Evolutionary conservation across 2,113 vertebrate genomes (phyloP), one percentile per base, ranked within the genome.

Genomic region (Salminus brasiliensis): DNA sequence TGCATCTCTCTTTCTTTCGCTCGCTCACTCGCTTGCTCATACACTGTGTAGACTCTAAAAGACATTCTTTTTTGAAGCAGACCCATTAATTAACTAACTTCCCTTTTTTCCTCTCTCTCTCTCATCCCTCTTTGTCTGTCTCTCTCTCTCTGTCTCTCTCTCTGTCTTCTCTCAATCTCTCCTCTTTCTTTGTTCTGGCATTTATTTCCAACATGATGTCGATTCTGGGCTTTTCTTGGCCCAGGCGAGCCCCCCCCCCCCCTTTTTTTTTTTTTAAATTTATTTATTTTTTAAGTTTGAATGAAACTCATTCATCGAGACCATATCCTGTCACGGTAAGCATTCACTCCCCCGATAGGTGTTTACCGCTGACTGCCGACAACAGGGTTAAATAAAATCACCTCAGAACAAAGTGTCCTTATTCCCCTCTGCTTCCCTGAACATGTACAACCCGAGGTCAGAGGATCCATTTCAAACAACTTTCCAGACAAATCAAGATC

Each of bases 401-500:
- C 75, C 84, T 83, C 83, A 53, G 39, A 88, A 81, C 62, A 85
- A 85, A 81, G 85, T 57, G 25, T 76, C 76, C 60, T 73, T 80
- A 41, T 81, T 79, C 72, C 39, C 55, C 34, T 32, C 72, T 65
- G 59, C 39, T 39, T 66, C 41, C 32, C 41, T 47, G 2, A 83
- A 78, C 34, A 21, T 5, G 68, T 47, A 23, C 67, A 66, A 68
- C 3, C 55, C 4, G 62, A 53, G 68, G 47, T 59, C 52, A 49
- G 12, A 29, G 79, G 84, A 85, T 91, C 59, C 25, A 45, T 90
- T 88, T 90, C 84, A 86, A 87, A 70, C 30, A 12, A 36, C 66
- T 69, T 34, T 77, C 74, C 81, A 89, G 80, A 84, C 49, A 49
- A 83, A 86, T 88, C 83, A 72, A 87, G 88, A 90, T 91, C 83